phyloP scores from a whole-genome alignment of 2,113 vertebrate genomes.

The Philantomba maxwellii region DNA sequence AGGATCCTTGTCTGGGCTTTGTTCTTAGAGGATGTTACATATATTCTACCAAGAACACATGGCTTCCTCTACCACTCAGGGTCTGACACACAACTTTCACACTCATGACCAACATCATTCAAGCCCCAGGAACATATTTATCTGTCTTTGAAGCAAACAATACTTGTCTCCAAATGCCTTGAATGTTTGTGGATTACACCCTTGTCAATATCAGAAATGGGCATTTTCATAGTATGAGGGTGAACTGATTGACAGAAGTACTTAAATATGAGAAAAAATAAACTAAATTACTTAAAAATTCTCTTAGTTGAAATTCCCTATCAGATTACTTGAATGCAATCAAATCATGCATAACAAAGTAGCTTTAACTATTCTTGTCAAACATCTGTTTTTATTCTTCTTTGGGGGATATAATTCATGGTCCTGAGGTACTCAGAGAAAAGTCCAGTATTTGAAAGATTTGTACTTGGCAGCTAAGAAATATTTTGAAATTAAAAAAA shows the following conservation, averaged over 20 bases:
- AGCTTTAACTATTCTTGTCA: not conserved
- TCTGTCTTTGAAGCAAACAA: not conserved
- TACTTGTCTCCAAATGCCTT: not conserved
- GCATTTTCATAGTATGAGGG: not conserved
- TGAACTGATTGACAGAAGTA: not conserved
- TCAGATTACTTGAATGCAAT: not conserved
- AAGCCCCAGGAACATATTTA: not conserved
- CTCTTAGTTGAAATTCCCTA: not conserved
- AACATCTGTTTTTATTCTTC: not conserved
- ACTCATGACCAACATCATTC: not conserved
- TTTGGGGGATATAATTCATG: not conserved
- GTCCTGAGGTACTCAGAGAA: not conserved
- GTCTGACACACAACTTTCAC: not conserved
- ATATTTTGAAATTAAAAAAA: not conserved
- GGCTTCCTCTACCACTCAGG: not conserved
- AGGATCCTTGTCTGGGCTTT: no score
- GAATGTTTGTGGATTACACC: not conserved
- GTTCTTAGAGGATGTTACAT: not conserved
- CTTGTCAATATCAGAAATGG: not conserved
- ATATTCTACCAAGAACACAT: not conserved
- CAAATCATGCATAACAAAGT: not conserved
- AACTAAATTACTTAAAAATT: not conserved
- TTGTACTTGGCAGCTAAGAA: not conserved
- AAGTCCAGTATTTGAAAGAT: not conserved
- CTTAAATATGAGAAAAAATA: not conserved